A percentile compares a stretch with the other conserved stretches of the same genome.
Evolutionary conservation across 2,888 invertebrate genomes (phyloP).

Genomic region (Hylaea fasciaria): DNA sequence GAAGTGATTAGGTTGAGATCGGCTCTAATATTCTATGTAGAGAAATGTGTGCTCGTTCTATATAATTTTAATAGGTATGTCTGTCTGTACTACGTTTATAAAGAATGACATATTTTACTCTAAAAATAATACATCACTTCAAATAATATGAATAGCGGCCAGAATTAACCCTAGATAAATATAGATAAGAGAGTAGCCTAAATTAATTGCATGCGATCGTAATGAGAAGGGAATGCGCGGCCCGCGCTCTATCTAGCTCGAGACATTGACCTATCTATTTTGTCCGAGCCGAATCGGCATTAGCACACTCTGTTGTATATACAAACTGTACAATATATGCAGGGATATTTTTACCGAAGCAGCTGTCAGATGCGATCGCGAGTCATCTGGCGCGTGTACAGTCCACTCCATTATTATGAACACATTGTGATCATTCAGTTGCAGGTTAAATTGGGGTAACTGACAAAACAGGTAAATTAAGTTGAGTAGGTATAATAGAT

Average conservation of each 20-base stretch:
- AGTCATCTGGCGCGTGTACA: constrained; percentile 58
- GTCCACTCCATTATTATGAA: constrained; percentile 23
- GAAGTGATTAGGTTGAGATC: too few relatives aligned
- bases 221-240: constrained; percentile 40
- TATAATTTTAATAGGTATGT: too few relatives aligned
- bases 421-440: constrained; percentile 12
- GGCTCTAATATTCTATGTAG: too few relatives aligned
- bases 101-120: too few relatives aligned
- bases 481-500: too few relatives aligned
- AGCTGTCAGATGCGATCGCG: constrained; percentile 71
- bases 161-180: constrained; percentile 13
- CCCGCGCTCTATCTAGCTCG: constrained; percentile 58
- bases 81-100: too few relatives aligned
- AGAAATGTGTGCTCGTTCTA: too few relatives aligned
- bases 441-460: too few relatives aligned
- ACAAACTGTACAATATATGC: constrained; percentile 52
- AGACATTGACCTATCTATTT: constrained; percentile 82
- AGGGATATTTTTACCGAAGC: constrained; percentile 72
- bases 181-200: constrained; percentile 6
- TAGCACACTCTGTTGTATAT: constrained; percentile 47
- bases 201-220: constrained; percentile 27
- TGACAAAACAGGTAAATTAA: too few relatives aligned
- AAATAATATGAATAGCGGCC: constrained; percentile 1
- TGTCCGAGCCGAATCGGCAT: constrained; percentile 59
- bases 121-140: too few relatives aligned